These are phyloP conservation scores for Muscicapa comitata DNA, from an alignment of 2,797 vertebrate genomes.

Conservation along the genomic window DNA sequence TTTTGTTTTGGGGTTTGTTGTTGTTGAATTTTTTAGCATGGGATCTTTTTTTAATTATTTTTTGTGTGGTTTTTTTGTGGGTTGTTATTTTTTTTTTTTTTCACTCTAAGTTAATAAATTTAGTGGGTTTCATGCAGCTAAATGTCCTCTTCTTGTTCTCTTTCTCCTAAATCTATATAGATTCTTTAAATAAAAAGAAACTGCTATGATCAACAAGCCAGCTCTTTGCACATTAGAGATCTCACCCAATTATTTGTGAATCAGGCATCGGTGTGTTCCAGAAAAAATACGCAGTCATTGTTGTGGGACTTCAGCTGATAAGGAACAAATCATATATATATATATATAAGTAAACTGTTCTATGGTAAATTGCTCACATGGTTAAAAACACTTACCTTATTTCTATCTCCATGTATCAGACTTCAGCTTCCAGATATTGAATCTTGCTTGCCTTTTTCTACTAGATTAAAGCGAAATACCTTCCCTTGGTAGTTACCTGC, in stretches of 20 bases:
- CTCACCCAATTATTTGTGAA: neutral
- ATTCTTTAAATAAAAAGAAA: neutral
- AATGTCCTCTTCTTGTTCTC: neutral
- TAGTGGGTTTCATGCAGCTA: neutral
- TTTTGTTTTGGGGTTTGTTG: neutral
- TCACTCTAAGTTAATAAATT: neutral
- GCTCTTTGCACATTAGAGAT: neutral
- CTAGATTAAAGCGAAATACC: neutral
- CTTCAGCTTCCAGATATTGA: neutral
- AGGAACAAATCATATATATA: neutral
- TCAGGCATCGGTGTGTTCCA: neutral
- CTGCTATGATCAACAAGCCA: neutral
- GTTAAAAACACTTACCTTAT: neutral
- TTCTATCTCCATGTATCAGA: neutral
- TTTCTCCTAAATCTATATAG: neutral
- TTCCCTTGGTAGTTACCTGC: neutral
- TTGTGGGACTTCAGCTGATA: neutral
- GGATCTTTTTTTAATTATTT: no score
- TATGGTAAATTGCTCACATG: neutral
- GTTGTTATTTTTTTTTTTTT: neutral
- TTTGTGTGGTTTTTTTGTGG: no score
- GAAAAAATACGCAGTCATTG: neutral
- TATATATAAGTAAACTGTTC: neutral
- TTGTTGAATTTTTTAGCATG: accelerated
- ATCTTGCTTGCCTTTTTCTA: neutral